Conservation (phyloP, 53 echinoderm and acorn worm genomes). For the Glandiceps talaboti region DNA sequence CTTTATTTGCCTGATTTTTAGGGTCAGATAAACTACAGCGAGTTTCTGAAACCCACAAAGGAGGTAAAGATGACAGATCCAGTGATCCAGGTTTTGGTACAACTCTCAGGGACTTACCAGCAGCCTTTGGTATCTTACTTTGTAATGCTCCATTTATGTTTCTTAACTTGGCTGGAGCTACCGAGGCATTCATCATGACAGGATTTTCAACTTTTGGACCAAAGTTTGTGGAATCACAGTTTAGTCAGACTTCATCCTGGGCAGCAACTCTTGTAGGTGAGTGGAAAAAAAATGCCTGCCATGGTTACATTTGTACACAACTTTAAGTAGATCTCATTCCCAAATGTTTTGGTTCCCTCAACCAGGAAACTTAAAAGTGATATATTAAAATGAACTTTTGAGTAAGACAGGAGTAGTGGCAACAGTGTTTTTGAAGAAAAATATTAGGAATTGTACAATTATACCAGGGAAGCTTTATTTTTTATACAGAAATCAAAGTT, state of each 20-base stretch:
- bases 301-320: no score
- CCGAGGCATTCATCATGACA: slow-evolving; percentile 81
- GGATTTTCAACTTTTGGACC: slow-evolving; percentile 89
- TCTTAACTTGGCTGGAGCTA: slow-evolving; percentile 60
- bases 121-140: slow-evolving; percentile 42
- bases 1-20: neutral
- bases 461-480: no score
- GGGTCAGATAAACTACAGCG: slow-evolving; percentile 10
- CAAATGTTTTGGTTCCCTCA: no score
- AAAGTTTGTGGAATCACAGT: slow-evolving; percentile 93
- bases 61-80: slow-evolving; percentile 41
- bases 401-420: no score
- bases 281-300: slow-evolving; percentile 15
- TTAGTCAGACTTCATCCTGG: slow-evolving; percentile 69
- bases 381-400: no score
- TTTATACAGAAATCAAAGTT: no score
- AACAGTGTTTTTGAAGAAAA: no score
- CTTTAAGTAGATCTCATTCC: no score
- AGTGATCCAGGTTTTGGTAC: slow-evolving; percentile 71
- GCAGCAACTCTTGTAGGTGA: slow-evolving; percentile 86
- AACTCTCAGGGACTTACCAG: slow-evolving; percentile 83
- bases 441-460: no score
- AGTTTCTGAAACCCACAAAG: slow-evolving; percentile 72
- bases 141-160: slow-evolving; percentile 89
- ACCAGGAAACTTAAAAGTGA: no score